A percentile compares a stretch with the other conserved stretches of the same genome.
Evolutionary conservation across 2,113 vertebrate species (phyloP).

Genomic region (Chaetops frenatus): DNA sequence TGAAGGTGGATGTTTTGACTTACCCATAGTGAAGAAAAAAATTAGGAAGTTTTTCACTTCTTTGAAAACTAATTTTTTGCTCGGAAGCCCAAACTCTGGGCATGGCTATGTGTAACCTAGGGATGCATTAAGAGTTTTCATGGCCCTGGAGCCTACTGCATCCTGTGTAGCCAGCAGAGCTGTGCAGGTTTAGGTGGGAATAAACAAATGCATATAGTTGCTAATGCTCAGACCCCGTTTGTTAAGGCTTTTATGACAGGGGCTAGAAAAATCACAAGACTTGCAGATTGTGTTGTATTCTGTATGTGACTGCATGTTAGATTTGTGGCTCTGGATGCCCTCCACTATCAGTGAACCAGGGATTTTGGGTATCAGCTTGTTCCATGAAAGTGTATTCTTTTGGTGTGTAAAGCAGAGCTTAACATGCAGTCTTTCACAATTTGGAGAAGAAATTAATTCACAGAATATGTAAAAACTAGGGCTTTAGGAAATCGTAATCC

Average conservation of each 20-base stretch:
- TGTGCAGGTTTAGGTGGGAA: not conserved
- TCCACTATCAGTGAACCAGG: not conserved
- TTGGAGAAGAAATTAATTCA: not conserved
- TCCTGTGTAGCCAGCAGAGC: not conserved
- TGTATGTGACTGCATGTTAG: not conserved
- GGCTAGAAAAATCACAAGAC: not conserved
- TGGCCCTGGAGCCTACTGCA: not conserved
- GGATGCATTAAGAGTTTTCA: not conserved
- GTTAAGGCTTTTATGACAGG: not conserved
- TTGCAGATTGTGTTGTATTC: not conserved
- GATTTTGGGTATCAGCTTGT: not conserved
- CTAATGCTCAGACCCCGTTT: not conserved
- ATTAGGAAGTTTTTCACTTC: not conserved
- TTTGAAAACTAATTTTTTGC: not conserved
- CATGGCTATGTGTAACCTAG: not conserved
- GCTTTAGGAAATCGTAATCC: not conserved
- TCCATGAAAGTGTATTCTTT: not conserved
- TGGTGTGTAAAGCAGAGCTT: not conserved
- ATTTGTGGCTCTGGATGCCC: not conserved
- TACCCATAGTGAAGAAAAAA: not conserved
- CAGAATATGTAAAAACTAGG: not conserved
- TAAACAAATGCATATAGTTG: not conserved
- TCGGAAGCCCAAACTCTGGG: not conserved
- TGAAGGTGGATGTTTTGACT: not conserved
- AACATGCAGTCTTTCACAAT: not conserved